A percentile compares a stretch with the other conserved stretches of the same genome.
Evolutionary conservation across 2,888 invertebrate species (phyloP).

Genomic region (Trissolcus brochymenae): DNA sequence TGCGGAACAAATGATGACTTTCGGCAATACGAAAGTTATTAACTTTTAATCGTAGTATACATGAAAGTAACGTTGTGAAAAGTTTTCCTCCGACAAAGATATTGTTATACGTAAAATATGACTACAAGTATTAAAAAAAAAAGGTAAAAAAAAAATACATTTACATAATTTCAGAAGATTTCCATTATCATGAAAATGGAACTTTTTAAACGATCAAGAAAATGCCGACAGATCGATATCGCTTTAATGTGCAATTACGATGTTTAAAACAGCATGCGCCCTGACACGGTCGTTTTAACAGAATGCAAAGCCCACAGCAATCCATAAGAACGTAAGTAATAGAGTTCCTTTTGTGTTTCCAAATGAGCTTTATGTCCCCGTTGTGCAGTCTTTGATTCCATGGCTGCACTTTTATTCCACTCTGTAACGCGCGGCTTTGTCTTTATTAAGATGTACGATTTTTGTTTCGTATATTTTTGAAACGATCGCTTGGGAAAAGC

Average conservation of each 20-base stretch:
- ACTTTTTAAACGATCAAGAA: no score
- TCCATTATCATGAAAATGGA: no score
- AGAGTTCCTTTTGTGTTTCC: slow-evolving; percentile 29
- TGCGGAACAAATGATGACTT: no score
- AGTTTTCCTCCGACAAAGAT: no score
- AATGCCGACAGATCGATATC: slow-evolving; percentile 8
- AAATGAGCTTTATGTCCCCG: slow-evolving; percentile 36
- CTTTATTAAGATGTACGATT: slow-evolving; percentile 35
- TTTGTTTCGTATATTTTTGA: slow-evolving; percentile 23
- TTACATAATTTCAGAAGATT: no score
- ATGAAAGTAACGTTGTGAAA: no score
- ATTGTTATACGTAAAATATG: no score
- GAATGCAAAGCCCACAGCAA: slow-evolving; percentile 25
- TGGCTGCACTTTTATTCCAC: slow-evolving; percentile 28
- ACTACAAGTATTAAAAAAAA: no score
- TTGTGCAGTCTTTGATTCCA: slow-evolving; percentile 30
- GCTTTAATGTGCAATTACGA: slow-evolving; percentile 25
- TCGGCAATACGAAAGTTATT: no score
- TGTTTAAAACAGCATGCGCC: slow-evolving; percentile 30
- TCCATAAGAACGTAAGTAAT: slow-evolving; percentile 38
- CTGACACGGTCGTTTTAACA: slow-evolving; percentile 30
- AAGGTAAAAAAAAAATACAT: no score
- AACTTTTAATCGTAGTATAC: no score
- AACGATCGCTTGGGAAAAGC: not conserved
- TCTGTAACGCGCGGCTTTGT: slow-evolving; percentile 25